Percentiles rank a stretch among this genome's conserved stretches.
phyloP scores from a whole-genome alignment of 2,888 invertebrate genomes.

The Zonitis immaculata region DNA sequence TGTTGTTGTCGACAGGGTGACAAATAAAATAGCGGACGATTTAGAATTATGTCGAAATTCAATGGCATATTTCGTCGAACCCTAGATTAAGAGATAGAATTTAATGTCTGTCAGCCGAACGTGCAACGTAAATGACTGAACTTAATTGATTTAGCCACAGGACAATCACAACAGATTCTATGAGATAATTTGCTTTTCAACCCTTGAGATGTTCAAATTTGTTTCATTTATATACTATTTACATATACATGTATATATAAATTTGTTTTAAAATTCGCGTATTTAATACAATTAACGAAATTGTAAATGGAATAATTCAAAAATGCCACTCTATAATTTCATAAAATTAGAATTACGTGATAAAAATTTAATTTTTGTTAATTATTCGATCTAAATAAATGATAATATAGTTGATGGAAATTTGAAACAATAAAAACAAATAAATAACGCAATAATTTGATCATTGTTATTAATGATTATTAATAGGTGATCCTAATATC shows the following conservation, averaged over 20 bases:
- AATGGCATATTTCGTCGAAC: neutral
- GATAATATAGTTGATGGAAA: too few species aligned
- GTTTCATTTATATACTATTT: neutral
- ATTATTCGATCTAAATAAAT: too few species aligned
- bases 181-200: conserved; percentile 1
- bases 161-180: conserved; percentile 1
- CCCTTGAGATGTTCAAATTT: conserved; percentile 1
- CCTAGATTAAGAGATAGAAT: neutral
- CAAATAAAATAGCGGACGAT: neutral
- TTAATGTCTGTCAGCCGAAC: conserved; percentile 1
- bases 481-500: too few species aligned
- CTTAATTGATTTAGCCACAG: neutral
- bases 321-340: neutral
- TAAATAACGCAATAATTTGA: too few species aligned
- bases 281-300: neutral
- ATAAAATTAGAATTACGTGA: neutral
- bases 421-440: too few species aligned
- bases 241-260: neutral
- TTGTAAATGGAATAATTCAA: neutral
- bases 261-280: neutral
- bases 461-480: too few species aligned
- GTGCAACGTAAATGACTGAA: neutral
- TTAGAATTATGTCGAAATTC: neutral
- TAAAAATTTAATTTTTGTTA: neutral
- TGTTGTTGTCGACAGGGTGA: too few species aligned